phyloP scores from a whole-genome alignment of 2,797 vertebrate genomes.

The Rachycentron canadum region DNA sequence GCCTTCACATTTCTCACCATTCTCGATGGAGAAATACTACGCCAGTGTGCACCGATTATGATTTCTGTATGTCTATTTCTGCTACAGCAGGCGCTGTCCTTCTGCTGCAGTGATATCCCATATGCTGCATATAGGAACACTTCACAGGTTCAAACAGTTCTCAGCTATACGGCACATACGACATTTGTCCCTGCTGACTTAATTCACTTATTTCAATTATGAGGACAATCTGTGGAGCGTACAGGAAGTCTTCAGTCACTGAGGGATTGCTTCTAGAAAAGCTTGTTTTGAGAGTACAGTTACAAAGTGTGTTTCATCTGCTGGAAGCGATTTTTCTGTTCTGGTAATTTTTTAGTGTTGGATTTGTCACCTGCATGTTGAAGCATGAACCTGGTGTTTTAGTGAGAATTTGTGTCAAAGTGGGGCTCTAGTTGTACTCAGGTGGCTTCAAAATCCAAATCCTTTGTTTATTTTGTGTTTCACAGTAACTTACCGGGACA shows the following conservation, averaged over 20 bases:
- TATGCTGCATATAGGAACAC: constrained; percentile 60
- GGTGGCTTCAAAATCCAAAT: constrained; percentile 29
- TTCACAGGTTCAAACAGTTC: constrained; percentile 69
- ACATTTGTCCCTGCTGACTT: constrained; percentile 64
- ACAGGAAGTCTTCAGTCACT: constrained; percentile 63
- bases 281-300: constrained; percentile 25
- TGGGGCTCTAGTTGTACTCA: constrained; percentile 22
- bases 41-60: constrained; percentile 59
- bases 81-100: constrained; percentile 58
- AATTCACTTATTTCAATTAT: constrained; percentile 73
- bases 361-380: constrained; percentile 36
- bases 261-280: constrained; percentile 42
- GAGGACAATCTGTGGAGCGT: constrained; percentile 36
- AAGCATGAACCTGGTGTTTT: constrained; percentile 18
- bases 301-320: constrained; percentile 17
- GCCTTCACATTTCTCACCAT: constrained; percentile 27
- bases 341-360: constrained; percentile 30
- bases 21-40: constrained; percentile 38
- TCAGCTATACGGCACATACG: constrained; percentile 50
- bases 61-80: constrained; percentile 73
- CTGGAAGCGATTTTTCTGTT: constrained; percentile 4
- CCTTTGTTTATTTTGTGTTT: constrained; percentile 24
- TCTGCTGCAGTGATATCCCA: constrained; percentile 66
- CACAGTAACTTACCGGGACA: constrained; percentile 7
- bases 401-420: constrained; percentile 7